A percentile compares a stretch with the other conserved stretches of the same genome.
Evolutionary conservation across 2,113 vertebrate species (phyloP).

Genomic region (Corydoras sp.): DNA sequence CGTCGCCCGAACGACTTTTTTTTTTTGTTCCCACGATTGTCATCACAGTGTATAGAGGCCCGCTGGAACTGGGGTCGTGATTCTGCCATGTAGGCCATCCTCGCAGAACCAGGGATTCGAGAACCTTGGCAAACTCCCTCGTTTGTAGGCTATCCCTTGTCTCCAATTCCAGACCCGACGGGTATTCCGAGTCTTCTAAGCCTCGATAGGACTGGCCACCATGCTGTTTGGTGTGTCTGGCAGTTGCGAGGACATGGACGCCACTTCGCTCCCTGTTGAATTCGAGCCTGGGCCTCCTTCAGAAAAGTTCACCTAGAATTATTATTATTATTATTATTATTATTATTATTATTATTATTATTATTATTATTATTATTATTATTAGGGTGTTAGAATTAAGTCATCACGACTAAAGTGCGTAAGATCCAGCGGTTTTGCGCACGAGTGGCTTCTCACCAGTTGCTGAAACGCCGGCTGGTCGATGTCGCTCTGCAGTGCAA

Average conservation of each 20-base stretch:
- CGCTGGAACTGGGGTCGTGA: constrained; percentile 66
- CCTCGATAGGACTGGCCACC: constrained; percentile 97
- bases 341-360: too few species aligned
- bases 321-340: too few species aligned
- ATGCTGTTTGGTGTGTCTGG: constrained; percentile 99
- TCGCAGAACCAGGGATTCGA: constrained; percentile 29
- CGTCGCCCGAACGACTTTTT: constrained; percentile 48
- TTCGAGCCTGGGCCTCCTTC: constrained; percentile 96
- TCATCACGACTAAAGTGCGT: too few species aligned
- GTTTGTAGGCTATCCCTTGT: not conserved
- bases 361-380: not conserved
- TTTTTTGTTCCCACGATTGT: constrained; percentile 93
- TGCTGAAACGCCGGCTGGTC: constrained; percentile 98
- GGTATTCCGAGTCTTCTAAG: constrained; percentile 72
- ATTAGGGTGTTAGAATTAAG: not conserved
- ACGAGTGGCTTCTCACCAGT: constrained; percentile 75
- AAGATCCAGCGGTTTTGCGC: constrained; percentile 3
- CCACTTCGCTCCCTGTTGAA: constrained; percentile 96
- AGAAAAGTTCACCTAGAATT: constrained; percentile 88
- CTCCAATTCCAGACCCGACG: constrained; percentile 24
- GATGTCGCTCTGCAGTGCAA: constrained; percentile 98
- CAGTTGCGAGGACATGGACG: constrained; percentile 97
- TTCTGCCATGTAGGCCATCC: constrained; percentile 21
- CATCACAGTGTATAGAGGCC: constrained; percentile 97
- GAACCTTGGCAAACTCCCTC: constrained; percentile 28